Conservation (phyloP, 2,888 invertebrate genomes). For the Ernsta delagoae region DNA sequence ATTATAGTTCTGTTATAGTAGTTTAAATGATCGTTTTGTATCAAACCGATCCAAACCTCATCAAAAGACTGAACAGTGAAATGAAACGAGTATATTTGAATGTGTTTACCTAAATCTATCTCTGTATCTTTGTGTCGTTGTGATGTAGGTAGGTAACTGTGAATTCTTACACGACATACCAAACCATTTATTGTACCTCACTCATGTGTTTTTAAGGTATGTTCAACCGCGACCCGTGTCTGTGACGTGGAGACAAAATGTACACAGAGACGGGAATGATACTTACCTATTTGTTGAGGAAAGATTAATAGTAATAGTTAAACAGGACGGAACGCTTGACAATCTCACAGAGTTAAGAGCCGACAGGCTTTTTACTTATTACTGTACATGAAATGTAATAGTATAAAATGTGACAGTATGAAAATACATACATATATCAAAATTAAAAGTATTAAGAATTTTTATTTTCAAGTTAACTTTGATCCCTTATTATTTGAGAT, state of each 20-base stretch:
- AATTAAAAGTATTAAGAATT: no score
- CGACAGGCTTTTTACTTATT: neutral
- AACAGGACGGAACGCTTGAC: slow-evolving; percentile 1
- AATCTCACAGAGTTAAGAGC: neutral
- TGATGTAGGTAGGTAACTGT: neutral
- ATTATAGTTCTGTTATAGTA: no score
- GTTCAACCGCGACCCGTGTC: neutral
- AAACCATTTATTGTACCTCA: neutral
- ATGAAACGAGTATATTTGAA: no score
- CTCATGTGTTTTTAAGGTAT: neutral
- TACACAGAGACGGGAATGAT: neutral
- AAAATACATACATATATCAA: no score
- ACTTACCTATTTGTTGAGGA: neutral
- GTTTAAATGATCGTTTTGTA: no score
- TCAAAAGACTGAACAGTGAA: no score
- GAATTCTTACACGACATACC: neutral
- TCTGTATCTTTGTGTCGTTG: neutral
- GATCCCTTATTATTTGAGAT: no score
- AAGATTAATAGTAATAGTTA: neutral
- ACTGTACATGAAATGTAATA: no score
- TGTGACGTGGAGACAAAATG: neutral
- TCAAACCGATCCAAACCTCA: no score
- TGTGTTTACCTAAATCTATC: no score
- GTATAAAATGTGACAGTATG: no score
- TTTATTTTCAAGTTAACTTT: no score